Evolutionary conservation across 2,888 invertebrate genomes (phyloP).

Genomic region (Platynereis dumerilii): DNA sequence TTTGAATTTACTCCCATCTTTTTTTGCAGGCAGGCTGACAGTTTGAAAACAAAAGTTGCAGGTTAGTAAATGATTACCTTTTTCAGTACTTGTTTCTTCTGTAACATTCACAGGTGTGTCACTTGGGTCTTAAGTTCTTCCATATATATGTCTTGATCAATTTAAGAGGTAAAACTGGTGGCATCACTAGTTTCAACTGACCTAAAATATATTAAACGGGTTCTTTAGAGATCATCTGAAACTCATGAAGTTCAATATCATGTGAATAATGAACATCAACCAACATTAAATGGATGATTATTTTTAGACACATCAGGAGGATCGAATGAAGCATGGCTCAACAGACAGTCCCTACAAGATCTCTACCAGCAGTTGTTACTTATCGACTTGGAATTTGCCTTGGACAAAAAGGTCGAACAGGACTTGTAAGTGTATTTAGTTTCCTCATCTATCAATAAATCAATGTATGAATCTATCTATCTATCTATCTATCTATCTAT

Average conservation of each 20-base stretch:
- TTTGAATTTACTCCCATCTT: not conserved
- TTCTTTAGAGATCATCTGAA: too few relatives aligned
- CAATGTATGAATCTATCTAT: too few relatives aligned
- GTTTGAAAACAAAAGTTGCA: conserved; percentile 34
- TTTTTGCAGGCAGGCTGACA: conserved; percentile 38
- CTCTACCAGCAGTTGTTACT: conserved; percentile 71
- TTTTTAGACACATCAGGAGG: conserved; percentile 35
- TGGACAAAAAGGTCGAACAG: conserved; percentile 88
- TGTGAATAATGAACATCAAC: too few relatives aligned
- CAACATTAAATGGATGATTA: too few relatives aligned
- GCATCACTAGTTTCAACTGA: not conserved
- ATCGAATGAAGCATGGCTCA: conserved; percentile 38
- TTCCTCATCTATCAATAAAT: not conserved
- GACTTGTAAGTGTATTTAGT: conserved; percentile 69
- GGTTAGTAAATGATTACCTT: conserved; percentile 24
- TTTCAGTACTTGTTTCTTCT: too few relatives aligned
- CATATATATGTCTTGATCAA: not conserved
- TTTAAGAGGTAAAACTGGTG: not conserved
- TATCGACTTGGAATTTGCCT: conserved; percentile 82
- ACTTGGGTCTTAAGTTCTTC: not conserved
- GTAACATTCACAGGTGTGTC: too few relatives aligned
- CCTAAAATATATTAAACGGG: too few relatives aligned
- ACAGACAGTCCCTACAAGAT: conserved; percentile 64
- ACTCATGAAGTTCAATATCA: too few relatives aligned
- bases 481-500: too few relatives aligned